Base-by-base conservation (phyloP, 2,797 vertebrate genomes). In the Myotis pilosus region DNA sequence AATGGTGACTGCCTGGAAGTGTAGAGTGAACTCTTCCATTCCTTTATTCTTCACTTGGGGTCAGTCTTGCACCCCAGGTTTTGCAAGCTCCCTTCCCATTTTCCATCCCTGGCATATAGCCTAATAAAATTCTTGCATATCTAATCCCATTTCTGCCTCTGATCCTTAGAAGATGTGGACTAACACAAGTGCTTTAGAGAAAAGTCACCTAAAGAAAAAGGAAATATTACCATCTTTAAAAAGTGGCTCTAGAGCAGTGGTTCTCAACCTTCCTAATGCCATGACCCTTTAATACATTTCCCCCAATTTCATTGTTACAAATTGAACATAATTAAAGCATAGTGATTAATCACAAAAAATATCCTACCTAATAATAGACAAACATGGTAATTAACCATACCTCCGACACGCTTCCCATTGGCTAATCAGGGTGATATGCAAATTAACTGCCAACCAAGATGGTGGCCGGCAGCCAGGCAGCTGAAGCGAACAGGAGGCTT, bases 141-240 rank as follows among this genome's bases (percentile, higher is more conserved):
- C 51, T 90, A 82, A 92, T 92, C 82, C 33, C 75, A 94, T 83
- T 94, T 90, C 85, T 12, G 62, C 30, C 51, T 82, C 88, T 91
- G 78, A 19, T 92, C 92, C 79, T 87, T 36, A 8, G 51, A 87
- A n/a, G 44, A 95, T 20, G 55, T 84, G 83, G 66, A 53, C 20
- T 92, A 90, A 81, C 47, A 60, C 47, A 91, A 87, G 44, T 62
- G 68, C 36, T 92, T 93, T 92, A 74, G 68, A 88, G 49, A 86
- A 92, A 80, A 57, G 22, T 68, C 68, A 74, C 12, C n/a, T 36
- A 44, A 89, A 55, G 55, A 90, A 71, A 19, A 82, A 84, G 51
- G 4, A 93, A 64, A 90, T 6, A 38, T 20, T 88, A 41, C 13
- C 17, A n/a, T 38, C 85, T 82, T 66, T 66, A 30, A 76, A 83